phyloP scores from a whole-genome alignment of 2,113 vertebrate genomes.

The Calyptommatus sinebrachiatus region DNA sequence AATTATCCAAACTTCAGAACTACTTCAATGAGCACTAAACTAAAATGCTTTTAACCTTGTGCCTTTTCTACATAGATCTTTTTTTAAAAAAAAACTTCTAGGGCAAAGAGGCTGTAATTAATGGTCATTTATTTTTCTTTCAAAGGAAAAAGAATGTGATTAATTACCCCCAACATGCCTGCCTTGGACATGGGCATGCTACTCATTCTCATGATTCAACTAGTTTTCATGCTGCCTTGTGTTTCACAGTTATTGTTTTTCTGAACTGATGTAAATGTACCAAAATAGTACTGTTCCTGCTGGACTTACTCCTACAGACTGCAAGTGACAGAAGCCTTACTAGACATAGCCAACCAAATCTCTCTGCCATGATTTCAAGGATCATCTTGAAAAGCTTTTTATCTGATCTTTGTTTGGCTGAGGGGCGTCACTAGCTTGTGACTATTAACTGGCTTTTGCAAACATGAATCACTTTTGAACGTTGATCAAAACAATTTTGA shows the following conservation, averaged over 20 bases:
- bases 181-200: not conserved
- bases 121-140: not conserved
- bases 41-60: not conserved
- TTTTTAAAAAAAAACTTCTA: not conserved
- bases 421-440: too few species aligned
- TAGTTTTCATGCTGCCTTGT: not conserved
- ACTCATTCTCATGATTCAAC: not conserved
- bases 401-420: too few species aligned
- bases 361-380: too few species aligned
- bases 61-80: not conserved
- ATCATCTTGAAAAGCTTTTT: too few species aligned
- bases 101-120: not conserved
- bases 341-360: too few species aligned
- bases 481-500: too few species aligned
- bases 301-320: not conserved
- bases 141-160: not conserved
- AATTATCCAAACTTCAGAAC: not conserved
- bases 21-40: conserved; percentile 14
- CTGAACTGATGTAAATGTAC: not conserved
- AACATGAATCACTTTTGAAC: too few species aligned
- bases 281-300: conserved; percentile 17
- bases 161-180: not conserved
- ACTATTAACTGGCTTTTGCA: too few species aligned
- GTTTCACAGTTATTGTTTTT: conserved; percentile 1
- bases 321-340: not conserved